Conservation (phyloP, 2,113 vertebrate species). For the Tragelaphus imberbis region DNA sequence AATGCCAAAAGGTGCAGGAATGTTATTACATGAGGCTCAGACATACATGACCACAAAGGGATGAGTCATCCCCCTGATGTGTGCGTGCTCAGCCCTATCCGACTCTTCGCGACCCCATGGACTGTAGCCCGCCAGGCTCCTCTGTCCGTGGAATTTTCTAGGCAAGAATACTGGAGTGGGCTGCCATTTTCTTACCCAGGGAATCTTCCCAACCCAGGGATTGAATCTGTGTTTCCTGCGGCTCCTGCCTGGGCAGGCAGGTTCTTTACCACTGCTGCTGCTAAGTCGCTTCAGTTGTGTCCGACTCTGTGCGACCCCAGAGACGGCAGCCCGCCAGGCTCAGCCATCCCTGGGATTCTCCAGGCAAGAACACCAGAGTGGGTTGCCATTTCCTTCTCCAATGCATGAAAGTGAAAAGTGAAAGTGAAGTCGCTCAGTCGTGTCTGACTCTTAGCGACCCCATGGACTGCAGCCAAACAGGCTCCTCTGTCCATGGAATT, state of each 20-base stretch:
- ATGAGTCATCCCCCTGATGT: accelerated
- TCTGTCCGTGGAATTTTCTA: not conserved
- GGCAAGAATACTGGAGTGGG: not conserved
- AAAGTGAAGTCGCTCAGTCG: too few relatives aligned
- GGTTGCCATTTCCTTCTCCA: too few relatives aligned
- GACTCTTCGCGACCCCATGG: not conserved
- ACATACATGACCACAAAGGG: not conserved
- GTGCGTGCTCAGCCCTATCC: not conserved
- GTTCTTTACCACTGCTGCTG: not conserved
- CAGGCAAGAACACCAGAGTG: too few relatives aligned
- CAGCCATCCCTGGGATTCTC: too few relatives aligned
- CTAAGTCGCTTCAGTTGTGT: too few relatives aligned
- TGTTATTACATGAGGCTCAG: not conserved
- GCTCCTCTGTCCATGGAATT: too few relatives aligned
- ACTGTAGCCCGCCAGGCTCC: not conserved
- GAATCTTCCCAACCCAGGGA: not conserved
- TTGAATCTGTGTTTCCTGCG: not conserved
- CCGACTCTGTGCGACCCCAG: too few relatives aligned
- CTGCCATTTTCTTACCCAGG: not conserved
- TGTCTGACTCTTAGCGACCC: too few relatives aligned
- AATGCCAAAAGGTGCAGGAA: not conserved
- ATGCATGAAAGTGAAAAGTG: too few relatives aligned
- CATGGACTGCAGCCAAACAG: too few relatives aligned
- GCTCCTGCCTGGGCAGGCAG: not conserved
- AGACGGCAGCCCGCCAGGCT: too few relatives aligned